A percentile compares a stretch with the other conserved stretches of the same genome.
Evolutionary conservation across 2,113 vertebrate species (phyloP).

Genomic region (Coturnix japonica): DNA sequence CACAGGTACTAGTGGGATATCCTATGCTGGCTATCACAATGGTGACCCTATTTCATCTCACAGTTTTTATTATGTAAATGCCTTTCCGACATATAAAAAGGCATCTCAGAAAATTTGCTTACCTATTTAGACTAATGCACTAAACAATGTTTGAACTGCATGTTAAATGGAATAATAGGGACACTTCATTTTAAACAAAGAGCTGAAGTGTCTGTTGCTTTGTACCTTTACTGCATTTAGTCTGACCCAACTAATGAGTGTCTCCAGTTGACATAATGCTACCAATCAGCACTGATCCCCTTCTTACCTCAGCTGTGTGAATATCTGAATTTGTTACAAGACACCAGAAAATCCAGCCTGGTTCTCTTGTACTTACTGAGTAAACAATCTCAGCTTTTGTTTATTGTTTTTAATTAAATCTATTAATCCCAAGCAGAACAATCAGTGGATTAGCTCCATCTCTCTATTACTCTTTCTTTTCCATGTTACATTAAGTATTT

Average conservation of each 20-base stretch:
- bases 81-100: conserved; percentile 20
- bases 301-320: not conserved
- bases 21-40: not conserved
- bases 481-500: not conserved
- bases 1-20: conserved; percentile 6
- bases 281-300: not conserved
- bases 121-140: not conserved
- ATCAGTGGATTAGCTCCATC: not conserved
- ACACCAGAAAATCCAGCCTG: not conserved
- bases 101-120: not conserved
- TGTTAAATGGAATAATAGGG: not conserved
- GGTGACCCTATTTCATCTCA: conserved; percentile 4
- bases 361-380: not conserved
- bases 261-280: not conserved
- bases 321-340: not conserved
- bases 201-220: not conserved
- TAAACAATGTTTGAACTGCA: not conserved
- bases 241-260: not conserved
- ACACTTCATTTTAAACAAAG: not conserved
- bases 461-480: not conserved
- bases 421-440: not conserved
- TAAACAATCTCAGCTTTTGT: not conserved
- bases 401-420: not conserved
- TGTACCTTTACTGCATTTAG: not conserved
- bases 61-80: conserved; percentile 34